These are phyloP conservation scores for Apodemia mormo DNA, from an alignment of 2,888 invertebrate species.

Conservation along the genomic window DNA sequence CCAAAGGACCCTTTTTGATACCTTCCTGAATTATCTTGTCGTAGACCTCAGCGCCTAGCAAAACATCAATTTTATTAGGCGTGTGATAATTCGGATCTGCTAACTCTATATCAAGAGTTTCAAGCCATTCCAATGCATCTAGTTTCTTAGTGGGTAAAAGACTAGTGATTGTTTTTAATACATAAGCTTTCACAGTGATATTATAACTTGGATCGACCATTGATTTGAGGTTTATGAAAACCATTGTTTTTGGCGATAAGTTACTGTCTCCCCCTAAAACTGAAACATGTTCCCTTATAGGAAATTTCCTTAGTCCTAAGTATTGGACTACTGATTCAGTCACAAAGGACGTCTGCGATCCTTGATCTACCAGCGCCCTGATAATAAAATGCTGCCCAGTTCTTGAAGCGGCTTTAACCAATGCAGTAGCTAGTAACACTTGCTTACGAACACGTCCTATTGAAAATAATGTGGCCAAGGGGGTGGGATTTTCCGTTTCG, in stretches of 20 bases:
- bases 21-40: too few relatives aligned
- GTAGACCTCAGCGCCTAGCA: too few relatives aligned
- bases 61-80: too few relatives aligned
- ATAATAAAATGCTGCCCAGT: neutral
- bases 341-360: neutral
- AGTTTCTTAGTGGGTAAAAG: neutral
- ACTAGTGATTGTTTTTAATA: neutral
- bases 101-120: neutral
- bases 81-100: neutral
- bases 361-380: neutral
- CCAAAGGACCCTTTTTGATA: too few relatives aligned
- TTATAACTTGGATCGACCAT: neutral
- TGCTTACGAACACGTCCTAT: neutral
- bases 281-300: neutral
- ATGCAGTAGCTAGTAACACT: neutral
- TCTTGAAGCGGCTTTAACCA: neutral
- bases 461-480: neutral
- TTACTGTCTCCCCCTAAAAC: too few relatives aligned
- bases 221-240: neutral
- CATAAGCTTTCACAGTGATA: neutral
- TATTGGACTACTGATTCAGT: conserved; percentile 1
- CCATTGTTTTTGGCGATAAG: too few relatives aligned
- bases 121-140: neutral
- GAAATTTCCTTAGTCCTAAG: neutral
- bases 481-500: neutral